A percentile compares a stretch with the other conserved stretches of the same genome.
These are phyloP conservation scores for Himalopsyche japonica DNA, from an alignment of 2,888 invertebrate species.

Conservation along the genomic window DNA sequence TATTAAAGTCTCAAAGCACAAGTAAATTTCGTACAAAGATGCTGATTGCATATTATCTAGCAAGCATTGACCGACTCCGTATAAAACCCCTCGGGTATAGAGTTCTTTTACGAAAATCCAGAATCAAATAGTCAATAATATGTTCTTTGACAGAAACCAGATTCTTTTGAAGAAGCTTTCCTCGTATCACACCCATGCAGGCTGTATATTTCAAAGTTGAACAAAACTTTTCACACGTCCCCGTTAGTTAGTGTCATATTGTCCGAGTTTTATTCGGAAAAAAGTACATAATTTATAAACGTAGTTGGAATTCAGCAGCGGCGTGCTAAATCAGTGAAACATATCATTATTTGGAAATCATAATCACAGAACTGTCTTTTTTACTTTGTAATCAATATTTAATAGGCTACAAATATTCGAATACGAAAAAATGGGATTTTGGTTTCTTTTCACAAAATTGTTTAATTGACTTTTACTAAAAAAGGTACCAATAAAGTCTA, in stretches of 20 bases:
- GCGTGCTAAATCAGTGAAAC: not conserved
- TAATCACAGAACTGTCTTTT: too few species aligned
- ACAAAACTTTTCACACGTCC: constrained; percentile 22
- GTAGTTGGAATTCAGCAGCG: not conserved
- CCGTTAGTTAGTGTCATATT: constrained; percentile 31
- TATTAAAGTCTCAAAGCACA: too few species aligned
- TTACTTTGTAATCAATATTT: too few species aligned
- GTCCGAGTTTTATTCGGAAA: constrained; percentile 20
- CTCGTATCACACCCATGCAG: not conserved
- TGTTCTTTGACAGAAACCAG: not conserved
- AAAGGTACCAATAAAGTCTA: too few species aligned
- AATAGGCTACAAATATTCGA: too few species aligned
- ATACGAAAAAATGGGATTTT: too few species aligned
- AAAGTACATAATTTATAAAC: constrained; percentile 30
- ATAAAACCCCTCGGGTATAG: not conserved
- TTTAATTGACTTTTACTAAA: too few species aligned
- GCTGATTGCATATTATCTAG: too few species aligned
- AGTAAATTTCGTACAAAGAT: too few species aligned
- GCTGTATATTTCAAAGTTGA: not conserved
- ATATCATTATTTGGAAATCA: too few species aligned
- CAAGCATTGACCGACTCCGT: too few species aligned
- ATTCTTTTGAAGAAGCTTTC: not conserved
- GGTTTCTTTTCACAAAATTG: too few species aligned
- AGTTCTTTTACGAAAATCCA: not conserved
- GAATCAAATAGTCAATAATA: not conserved